Base-by-base conservation (phyloP, 1,140 invertebrate genomes). In the Hypothenemus hampei region DNA sequence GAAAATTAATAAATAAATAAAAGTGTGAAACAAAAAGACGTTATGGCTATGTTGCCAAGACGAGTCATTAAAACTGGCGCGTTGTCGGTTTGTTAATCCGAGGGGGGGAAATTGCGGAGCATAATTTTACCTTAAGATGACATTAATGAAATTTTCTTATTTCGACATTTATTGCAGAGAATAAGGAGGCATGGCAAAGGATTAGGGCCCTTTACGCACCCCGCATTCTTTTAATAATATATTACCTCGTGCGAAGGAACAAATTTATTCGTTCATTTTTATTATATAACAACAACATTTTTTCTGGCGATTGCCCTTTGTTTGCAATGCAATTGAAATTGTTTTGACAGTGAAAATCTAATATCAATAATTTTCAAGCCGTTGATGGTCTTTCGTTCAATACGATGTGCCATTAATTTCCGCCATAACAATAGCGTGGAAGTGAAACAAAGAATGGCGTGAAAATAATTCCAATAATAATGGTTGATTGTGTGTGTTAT, bases 71-170 rank as follows among this genome's bases (percentile, higher is more conserved):
- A 67, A 65, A 67, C 10, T 62, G 62, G 57, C n/a, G n/a, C 65
- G 65, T 66, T 63, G 61, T 61, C 56, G 59, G 62, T 63, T 44
- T 54, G 51, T 36, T 68, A 66, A 67, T 59, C 61, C 60, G 47
- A 52, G 59, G 61, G 62, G 63, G 63, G 72, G 72, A 75, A 75
- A 75, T 75, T 75, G 69, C 72, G 48, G 63, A 62, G 64, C 71
- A 75, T 75, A 75, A 75, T 74, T 75, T 75, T 65, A 73, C 72
- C 70, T 73, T 70, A 73, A 73, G 72, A 75, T 73, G 73, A 75
- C 73, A 70, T 75, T 75, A 75, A 75, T 75, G 73, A 75, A 75
- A 75, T 75, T 73, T 74, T 70, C 68, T 70, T 70, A 71, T 71
- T 71, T 71, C 65, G 58, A 58, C 66, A 68, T 70, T 70, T 69